phyloP scores from a whole-genome alignment of 1,140 invertebrate species.

The Phenacoccus solenopsis region DNA sequence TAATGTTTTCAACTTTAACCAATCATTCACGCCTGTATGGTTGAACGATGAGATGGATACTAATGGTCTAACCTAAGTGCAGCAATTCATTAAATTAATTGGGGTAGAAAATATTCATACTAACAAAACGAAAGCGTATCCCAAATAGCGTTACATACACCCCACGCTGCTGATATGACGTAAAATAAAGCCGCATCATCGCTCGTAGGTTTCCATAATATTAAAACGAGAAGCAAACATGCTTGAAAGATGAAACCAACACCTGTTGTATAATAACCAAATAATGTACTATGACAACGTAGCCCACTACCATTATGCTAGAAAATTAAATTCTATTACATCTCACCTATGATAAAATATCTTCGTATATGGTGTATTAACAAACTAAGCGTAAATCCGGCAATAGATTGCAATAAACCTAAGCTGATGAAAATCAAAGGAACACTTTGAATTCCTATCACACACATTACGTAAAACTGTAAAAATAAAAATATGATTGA shows the following conservation, averaged over 20 bases:
- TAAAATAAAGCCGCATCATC: conserved; percentile 50
- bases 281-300: neutral
- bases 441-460: conserved; percentile 48
- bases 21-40: no score
- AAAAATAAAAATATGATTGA: conserved; percentile 27
- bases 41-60: no score
- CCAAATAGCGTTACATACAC: conserved; percentile 60
- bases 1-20: no score
- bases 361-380: conserved; percentile 47
- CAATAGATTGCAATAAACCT: conserved; percentile 49
- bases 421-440: conserved; percentile 49
- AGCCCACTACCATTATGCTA: neutral
- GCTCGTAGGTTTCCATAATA: conserved; percentile 47
- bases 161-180: conserved; percentile 57
- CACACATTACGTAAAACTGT: conserved; percentile 47
- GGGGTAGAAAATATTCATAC: conserved; percentile 20
- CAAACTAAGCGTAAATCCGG: conserved; percentile 53
- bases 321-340: neutral
- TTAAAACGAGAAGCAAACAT: conserved; percentile 48
- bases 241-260: conserved; percentile 54
- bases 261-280: conserved; percentile 33
- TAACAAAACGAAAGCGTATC: conserved; percentile 42
- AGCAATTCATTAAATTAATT: neutral
- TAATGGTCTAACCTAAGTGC: no score
- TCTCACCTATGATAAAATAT: conserved; percentile 46